Conservation (phyloP, 2,113 vertebrate genomes). For the Mobula hypostoma region DNA sequence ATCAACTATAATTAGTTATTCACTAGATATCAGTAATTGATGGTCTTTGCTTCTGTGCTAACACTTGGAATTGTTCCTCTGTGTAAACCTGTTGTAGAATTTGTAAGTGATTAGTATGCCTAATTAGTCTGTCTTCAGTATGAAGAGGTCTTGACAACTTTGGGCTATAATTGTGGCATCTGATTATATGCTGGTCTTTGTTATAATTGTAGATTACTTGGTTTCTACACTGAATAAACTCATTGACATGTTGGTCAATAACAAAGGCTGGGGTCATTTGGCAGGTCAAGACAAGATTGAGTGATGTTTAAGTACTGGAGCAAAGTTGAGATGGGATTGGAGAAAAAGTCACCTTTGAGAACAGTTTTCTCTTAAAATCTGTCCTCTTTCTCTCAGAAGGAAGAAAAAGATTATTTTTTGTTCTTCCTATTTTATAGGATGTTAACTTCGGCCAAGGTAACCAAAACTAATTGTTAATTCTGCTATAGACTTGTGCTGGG, state of each 20-base stretch:
- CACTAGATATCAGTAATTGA: background rate
- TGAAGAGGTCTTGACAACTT: background rate
- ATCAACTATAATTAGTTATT: background rate
- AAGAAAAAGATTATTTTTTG: background rate
- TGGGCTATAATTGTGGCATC: background rate
- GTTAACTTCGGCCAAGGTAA: background rate
- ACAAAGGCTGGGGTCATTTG: background rate
- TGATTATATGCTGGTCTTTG: background rate
- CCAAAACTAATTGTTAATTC: no score
- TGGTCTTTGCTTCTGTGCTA: background rate
- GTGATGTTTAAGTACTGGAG: background rate
- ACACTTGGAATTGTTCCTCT: background rate
- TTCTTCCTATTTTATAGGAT: background rate
- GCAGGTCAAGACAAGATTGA: background rate
- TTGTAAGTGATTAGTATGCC: background rate
- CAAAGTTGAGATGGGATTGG: background rate
- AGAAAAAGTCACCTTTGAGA: background rate
- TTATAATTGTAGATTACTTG: conserved; percentile 10
- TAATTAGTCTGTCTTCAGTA: background rate
- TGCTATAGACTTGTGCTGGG: no score
- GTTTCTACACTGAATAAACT: background rate
- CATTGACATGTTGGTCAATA: conserved; percentile 10
- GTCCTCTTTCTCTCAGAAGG: background rate
- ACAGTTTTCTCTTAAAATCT: background rate
- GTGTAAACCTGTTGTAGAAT: background rate